Percentiles rank a stretch among this genome's conserved stretches.
phyloP scores from a whole-genome alignment of 2,888 invertebrate species.

The Hypomecis atomaria region DNA sequence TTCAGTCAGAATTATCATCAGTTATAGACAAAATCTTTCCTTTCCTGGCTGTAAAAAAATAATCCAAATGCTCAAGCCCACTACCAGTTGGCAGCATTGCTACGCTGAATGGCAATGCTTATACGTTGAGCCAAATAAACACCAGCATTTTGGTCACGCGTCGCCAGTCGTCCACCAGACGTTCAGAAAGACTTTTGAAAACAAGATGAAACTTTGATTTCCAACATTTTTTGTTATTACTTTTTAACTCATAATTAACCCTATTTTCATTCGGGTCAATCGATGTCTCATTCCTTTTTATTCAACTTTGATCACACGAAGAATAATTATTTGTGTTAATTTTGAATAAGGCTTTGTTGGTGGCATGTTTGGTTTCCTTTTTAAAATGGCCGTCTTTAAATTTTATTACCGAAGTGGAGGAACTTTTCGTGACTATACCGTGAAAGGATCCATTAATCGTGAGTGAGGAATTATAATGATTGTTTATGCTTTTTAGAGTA shows the following conservation, averaged over 20 bases:
- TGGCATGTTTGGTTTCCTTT: constrained; percentile 27
- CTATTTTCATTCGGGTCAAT: constrained; percentile 18
- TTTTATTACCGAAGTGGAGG: constrained; percentile 16
- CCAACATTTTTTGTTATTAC: too few relatives aligned
- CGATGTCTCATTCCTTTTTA: constrained; percentile 7
- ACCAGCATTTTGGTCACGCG: too few relatives aligned
- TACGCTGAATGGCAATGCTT: too few relatives aligned
- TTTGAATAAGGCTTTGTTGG: constrained; percentile 21
- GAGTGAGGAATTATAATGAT: constrained; percentile 9
- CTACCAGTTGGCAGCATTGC: too few relatives aligned
- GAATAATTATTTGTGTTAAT: constrained; percentile 29
- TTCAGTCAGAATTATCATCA: too few relatives aligned
- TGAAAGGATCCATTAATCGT: constrained; percentile 10
- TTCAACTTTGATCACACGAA: constrained; percentile 11
- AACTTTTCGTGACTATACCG: constrained; percentile 10
- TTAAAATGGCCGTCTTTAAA: constrained; percentile 28
- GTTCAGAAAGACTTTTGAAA: too few relatives aligned
- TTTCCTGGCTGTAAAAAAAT: too few relatives aligned
- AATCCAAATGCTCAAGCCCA: too few relatives aligned
- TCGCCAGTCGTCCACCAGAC: too few relatives aligned
- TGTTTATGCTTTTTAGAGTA: constrained; percentile 1
- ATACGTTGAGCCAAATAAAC: too few relatives aligned
- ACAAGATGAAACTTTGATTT: too few relatives aligned
- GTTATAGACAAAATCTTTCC: too few relatives aligned
- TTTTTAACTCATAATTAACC: not conserved